Base-by-base conservation (phyloP, 2,888 invertebrate species). In the Sarcophaga rosellei region DNA sequence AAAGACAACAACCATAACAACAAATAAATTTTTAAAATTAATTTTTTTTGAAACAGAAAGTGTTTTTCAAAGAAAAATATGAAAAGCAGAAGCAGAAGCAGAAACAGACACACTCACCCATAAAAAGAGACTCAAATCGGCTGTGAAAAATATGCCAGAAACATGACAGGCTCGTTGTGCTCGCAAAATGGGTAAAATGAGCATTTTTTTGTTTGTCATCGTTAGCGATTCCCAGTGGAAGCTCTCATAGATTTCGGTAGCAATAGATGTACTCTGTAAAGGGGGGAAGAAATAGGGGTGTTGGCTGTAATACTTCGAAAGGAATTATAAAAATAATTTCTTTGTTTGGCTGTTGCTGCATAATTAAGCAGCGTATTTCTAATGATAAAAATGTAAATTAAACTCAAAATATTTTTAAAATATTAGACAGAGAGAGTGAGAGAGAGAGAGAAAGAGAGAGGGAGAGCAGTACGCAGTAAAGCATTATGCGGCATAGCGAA, bases 151-250 rank as follows among this genome's bases (percentile, higher is more conserved):
- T 15, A 81, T 61, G 5, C 81, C 85, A 44, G 81, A 78, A 20
- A 78, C 66, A 25, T 75, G 12, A 12, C 70, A 70, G 6, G 69
- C 12, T 3, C 8, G 5, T 15, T 73, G 83, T 0, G 79, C 68
- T 8, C 81, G 63, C 5, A 57, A 65, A 65, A 85, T 85, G 17
- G 62, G n/a, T 44, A 82, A 75, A 25, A 76, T 62, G 25, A 85
- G 57, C 23, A 82, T 53, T 11, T 70, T 78, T 72, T 75, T 75
- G 35, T 81, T 81, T 12, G 25, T 5, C 15, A 69, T 11, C 6
- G 78, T 53, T 35, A 85, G 47, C 8, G 11, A 20, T 12, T 85
- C 85, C 81, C 81, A 81, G 17, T 75, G 61, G 53, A 85, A 82
- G 35, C 85, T 82, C 21, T 81, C 53, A 35, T 82, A 82, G 44